Percentiles rank a stretch among this genome's conserved stretches.
These are phyloP conservation scores for Seriola dumerili DNA, from an alignment of 2,113 vertebrate genomes.

Conservation along the genomic window DNA sequence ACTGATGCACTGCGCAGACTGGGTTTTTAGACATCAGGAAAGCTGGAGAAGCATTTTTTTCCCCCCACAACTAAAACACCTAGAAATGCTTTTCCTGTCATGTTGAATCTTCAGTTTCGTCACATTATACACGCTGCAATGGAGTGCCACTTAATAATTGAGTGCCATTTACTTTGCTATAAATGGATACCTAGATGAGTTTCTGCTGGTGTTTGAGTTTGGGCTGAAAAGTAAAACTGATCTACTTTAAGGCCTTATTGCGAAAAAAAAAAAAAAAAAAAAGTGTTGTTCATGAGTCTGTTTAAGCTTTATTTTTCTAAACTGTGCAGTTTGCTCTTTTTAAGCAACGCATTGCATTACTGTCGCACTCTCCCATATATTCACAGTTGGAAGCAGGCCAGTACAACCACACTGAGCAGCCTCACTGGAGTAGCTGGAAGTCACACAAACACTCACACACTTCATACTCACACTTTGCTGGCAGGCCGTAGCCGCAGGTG, in stretches of 20 bases:
- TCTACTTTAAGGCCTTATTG: background rate
- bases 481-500: conserved; percentile 90
- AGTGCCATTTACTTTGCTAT: conserved; percentile 62
- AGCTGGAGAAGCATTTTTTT: background rate
- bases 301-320: conserved; percentile 18
- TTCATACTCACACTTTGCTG: conserved; percentile 89
- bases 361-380: conserved; percentile 33
- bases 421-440: conserved; percentile 33
- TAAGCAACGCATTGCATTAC: conserved; percentile 2
- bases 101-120: conserved; percentile 45
- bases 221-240: conserved; percentile 21
- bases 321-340: conserved; percentile 8
- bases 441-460: conserved; percentile 36
- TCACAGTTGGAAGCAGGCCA: conserved; percentile 45
- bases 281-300: background rate
- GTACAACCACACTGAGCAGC: conserved; percentile 21
- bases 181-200: conserved; percentile 34
- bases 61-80: conserved; percentile 18
- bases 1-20: background rate
- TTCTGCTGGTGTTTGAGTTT: conserved; percentile 17
- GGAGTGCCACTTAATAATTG: conserved; percentile 65
- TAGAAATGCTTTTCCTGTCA: conserved; percentile 51
- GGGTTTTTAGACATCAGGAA: background rate
- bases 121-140: conserved; percentile 32
- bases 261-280: no score